These are phyloP conservation scores for Plutomurus gul DNA, from an alignment of 1,140 invertebrate genomes.

Conservation along the genomic window DNA sequence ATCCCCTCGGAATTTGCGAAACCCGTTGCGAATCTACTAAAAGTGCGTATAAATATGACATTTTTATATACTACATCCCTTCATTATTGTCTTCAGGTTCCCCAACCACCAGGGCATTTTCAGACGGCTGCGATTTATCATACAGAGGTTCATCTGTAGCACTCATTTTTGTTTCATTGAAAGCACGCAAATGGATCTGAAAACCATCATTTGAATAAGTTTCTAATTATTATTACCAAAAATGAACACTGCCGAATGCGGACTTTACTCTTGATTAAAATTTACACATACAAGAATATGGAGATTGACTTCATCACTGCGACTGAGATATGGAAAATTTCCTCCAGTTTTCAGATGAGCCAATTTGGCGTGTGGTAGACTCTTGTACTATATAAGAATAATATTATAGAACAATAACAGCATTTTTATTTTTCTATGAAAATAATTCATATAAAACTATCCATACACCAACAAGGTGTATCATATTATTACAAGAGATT, in stretches of 20 bases:
- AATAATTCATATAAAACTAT: no score
- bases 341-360: conserved; percentile 89
- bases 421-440: neutral
- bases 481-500: neutral
- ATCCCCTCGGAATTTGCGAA: no score
- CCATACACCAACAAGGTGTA: conserved; percentile 12
- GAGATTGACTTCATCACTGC: conserved; percentile 86
- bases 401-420: neutral
- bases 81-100: neutral
- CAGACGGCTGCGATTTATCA: neutral
- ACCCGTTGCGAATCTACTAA: no score
- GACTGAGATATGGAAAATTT: conserved; percentile 89
- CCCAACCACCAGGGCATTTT: neutral
- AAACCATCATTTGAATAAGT: conserved; percentile 5
- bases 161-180: conserved; percentile 62
- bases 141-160: conserved; percentile 54
- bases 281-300: conserved; percentile 75
- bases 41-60: no score
- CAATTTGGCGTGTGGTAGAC: conserved; percentile 83
- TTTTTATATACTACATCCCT: no score
- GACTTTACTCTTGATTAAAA: neutral
- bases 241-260: neutral
- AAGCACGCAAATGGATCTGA: conserved; percentile 65
- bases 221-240: neutral
- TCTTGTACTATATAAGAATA: conserved; percentile 75